Evolutionary conservation across 2,113 vertebrate genomes (phyloP).

Genomic region (Pterocles orientalis): DNA sequence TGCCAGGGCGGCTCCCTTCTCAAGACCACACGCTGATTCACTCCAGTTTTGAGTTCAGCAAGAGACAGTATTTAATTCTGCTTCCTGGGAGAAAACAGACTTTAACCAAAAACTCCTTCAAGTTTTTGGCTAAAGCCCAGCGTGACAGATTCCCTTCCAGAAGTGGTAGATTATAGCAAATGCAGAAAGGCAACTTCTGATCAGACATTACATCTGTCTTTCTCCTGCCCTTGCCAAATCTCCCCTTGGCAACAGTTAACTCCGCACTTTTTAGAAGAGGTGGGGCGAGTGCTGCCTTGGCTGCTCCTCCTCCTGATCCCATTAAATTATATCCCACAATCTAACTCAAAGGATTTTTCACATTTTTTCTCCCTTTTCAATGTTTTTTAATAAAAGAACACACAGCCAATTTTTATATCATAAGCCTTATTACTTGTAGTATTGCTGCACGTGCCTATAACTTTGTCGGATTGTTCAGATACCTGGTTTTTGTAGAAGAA

Average conservation of each 20-base stretch:
- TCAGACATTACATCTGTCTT: not conserved
- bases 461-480: not conserved
- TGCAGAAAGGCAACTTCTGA: not conserved
- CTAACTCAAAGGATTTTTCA: not conserved
- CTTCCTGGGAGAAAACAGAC: constrained; percentile 4
- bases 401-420: not conserved
- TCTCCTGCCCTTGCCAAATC: not conserved
- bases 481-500: not conserved
- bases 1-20: not conserved
- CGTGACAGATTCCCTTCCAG: not conserved
- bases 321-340: not conserved
- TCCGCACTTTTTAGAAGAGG: not conserved
- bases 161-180: not conserved
- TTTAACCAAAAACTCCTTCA: not conserved
- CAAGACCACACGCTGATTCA: not conserved
- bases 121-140: not conserved
- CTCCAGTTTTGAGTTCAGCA: not conserved
- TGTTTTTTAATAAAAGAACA: not conserved
- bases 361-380: not conserved
- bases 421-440: not conserved
- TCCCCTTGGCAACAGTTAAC: not conserved
- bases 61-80: not conserved
- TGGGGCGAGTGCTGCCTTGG: not conserved
- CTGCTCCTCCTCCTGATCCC: not conserved
- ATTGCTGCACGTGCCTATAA: not conserved